Evolutionary conservation across 2,888 invertebrate genomes (phyloP), one percentile per base, ranked within the genome.

Genomic region (Eugnorisma glareosa): DNA sequence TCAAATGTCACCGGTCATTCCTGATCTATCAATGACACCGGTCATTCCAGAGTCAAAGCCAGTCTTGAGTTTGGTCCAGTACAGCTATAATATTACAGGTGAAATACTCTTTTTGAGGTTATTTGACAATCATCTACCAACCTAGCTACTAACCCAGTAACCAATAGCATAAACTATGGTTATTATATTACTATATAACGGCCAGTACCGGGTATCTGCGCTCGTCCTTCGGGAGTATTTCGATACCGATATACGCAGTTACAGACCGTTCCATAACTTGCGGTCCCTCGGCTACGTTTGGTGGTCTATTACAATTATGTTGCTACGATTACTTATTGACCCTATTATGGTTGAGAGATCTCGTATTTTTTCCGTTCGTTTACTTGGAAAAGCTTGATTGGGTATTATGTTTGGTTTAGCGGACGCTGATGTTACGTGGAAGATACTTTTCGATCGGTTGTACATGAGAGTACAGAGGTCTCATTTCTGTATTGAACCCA

Each of bases 291-390:
- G 74, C 86, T 86, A 88, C 88, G 83, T 89, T 93, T 89, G 88
- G 85, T 83, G 87, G 88, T 89, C 90, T 89, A 90, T 91, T 92
- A 90, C 88, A 90, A 93, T 92, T 89, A 91, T 89, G 79, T 89
- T 83, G 79, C 85, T 75, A 78, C 81, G 84, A 86, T 82, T 88
- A 83, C 82, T 80, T 88, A 85, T 83, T 77, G 82, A 63, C 54
- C 69, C 78, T 79, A 77, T 77, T 80, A 69, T 67, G 63, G 67
- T 69, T 40, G 45, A 37, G 31, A 21, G 31, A 67, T 48, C 15
- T 11, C 15, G 21, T 51, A 45, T 48, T 64, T 13, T 48, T 75
- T 45, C 48, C 21, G n/a, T 67, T 70, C 51, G 3, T n/a, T 70
- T n/a, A n/a, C n/a, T 8, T 31, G 18, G n/a, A 54, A 35, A 61